These are phyloP conservation scores for Silvanus unidentatus DNA, from an alignment of 2,888 invertebrate species.

Conservation along the genomic window DNA sequence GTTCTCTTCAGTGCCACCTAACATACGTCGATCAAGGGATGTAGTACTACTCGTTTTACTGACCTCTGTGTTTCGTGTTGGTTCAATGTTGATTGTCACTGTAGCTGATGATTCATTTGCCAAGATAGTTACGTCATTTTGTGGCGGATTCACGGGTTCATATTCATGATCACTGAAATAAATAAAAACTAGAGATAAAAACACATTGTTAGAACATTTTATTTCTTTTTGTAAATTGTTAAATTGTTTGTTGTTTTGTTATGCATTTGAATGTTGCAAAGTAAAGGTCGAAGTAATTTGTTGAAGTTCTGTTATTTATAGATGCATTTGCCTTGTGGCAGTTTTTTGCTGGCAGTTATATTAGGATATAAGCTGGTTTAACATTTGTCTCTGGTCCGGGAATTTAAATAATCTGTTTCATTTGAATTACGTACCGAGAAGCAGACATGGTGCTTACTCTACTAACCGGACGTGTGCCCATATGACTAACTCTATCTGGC, in stretches of 20 bases:
- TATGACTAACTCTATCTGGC: slow-evolving; percentile 55
- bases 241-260: too few species aligned
- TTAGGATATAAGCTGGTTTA: neutral
- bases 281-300: too few species aligned
- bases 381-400: slow-evolving; percentile 1
- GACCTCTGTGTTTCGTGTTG: neutral
- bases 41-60: slow-evolving; percentile 12
- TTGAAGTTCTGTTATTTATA: slow-evolving; percentile 4
- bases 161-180: slow-evolving; percentile 85
- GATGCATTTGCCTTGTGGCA: neutral
- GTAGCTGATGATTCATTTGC: slow-evolving; percentile 15
- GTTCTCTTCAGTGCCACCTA: slow-evolving; percentile 7
- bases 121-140: slow-evolving; percentile 40
- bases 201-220: too few species aligned
- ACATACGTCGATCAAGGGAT: slow-evolving; percentile 15
- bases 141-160: slow-evolving; percentile 77
- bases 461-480: slow-evolving; percentile 47
- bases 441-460: slow-evolving; percentile 9
- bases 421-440: slow-evolving; percentile 4
- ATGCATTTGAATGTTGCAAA: too few species aligned
- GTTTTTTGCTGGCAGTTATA: too few species aligned
- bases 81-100: slow-evolving; percentile 14
- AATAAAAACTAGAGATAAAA: too few species aligned
- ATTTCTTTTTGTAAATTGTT: too few species aligned
- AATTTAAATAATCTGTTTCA: slow-evolving; percentile 4